Percentiles rank a stretch among this genome's conserved stretches.
These are phyloP conservation scores for Rhineura floridana DNA, from an alignment of 2,113 vertebrate species.

Conservation along the genomic window DNA sequence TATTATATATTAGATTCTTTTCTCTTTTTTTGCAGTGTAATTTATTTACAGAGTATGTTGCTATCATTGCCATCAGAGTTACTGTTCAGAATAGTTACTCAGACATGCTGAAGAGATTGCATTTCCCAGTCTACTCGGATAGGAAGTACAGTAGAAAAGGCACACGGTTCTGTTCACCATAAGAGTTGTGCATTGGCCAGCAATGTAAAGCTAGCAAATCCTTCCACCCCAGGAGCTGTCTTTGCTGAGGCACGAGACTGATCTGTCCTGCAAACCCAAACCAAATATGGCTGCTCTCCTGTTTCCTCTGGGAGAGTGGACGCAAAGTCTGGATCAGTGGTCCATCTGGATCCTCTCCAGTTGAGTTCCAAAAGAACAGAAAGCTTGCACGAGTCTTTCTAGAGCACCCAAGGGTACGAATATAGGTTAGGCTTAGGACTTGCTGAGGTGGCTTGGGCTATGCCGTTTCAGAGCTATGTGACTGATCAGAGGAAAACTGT, in stretches of 20 bases:
- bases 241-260: constrained; percentile 43
- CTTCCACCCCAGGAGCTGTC: constrained; percentile 46
- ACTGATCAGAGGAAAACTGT: not conserved
- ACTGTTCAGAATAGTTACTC: constrained; percentile 62
- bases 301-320: constrained; percentile 23
- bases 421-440: constrained; percentile 1
- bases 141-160: constrained; percentile 78
- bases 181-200: constrained; percentile 65
- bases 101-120: constrained; percentile 75
- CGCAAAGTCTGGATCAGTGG: constrained; percentile 15
- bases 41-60: constrained; percentile 63
- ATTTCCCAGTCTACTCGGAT: constrained; percentile 57
- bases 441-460: not conserved
- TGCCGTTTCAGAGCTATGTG: not conserved
- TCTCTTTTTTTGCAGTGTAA: constrained; percentile 42
- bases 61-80: not conserved
- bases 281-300: not conserved
- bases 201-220: constrained; percentile 70
- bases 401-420: constrained; percentile 14
- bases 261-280: constrained; percentile 31
- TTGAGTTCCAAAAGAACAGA: constrained; percentile 35
- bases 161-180: constrained; percentile 74
- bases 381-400: constrained; percentile 24
- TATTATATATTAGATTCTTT: constrained; percentile 35
- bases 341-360: constrained; percentile 25